A percentile compares a stretch with the other conserved stretches of the same genome.
Evolutionary conservation across 2,113 vertebrate species (phyloP).

Genomic region (Peromyscus californicus): DNA sequence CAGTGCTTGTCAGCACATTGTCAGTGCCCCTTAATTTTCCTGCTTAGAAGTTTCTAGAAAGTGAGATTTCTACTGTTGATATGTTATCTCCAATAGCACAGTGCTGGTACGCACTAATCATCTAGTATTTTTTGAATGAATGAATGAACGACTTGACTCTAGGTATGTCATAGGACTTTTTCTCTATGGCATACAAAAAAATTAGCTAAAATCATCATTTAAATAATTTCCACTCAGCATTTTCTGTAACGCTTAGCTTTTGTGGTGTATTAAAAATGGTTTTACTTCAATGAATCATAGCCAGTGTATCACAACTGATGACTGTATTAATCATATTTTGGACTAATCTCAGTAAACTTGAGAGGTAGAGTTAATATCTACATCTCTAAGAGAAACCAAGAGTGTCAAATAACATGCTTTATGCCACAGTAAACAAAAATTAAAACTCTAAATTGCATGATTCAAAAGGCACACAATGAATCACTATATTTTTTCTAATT

Average conservation of each 20-base stretch:
- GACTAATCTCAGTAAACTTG: not conserved
- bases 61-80: not conserved
- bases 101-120: not conserved
- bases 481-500: slow-evolving; percentile 27
- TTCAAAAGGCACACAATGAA: not conserved
- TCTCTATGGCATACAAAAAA: not conserved
- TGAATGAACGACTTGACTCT: not conserved
- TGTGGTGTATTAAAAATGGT: not conserved
- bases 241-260: slow-evolving; percentile 7
- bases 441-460: not conserved
- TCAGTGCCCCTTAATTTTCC: not conserved
- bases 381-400: not conserved
- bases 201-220: not conserved
- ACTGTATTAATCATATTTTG: not conserved
- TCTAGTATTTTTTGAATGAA: not conserved
- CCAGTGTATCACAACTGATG: not conserved
- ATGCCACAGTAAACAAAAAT: not conserved
- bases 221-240: not conserved
- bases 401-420: not conserved
- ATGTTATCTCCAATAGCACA: not conserved
- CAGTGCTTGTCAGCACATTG: accelerated
- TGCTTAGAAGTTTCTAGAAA: not conserved
- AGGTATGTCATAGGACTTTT: not conserved
- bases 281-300: not conserved
- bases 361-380: not conserved